Conservation (phyloP, 1,140 invertebrate genomes). For the Drosophila santomea region DNA sequence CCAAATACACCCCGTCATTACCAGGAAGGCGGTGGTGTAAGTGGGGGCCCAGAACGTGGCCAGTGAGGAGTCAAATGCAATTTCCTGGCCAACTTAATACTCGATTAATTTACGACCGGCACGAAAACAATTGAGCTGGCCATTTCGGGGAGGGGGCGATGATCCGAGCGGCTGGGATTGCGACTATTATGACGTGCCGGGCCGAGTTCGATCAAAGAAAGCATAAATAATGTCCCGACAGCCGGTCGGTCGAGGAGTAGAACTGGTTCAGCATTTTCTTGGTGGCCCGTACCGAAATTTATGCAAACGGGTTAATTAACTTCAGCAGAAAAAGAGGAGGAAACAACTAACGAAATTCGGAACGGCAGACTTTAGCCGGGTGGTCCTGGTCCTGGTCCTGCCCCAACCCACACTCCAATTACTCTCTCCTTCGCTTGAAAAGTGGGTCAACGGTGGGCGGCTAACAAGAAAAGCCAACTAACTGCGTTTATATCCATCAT, state of each 20-base stretch:
- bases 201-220: constrained; percentile 81
- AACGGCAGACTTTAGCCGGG: constrained; percentile 55
- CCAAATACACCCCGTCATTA: constrained; percentile 42
- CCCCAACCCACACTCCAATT: constrained; percentile 1
- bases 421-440: constrained; percentile 25
- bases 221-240: constrained; percentile 73
- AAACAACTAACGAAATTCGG: constrained; percentile 55
- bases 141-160: constrained; percentile 3
- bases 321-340: constrained; percentile 7
- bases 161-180: constrained; percentile 29
- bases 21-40: constrained; percentile 14
- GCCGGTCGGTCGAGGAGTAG: constrained; percentile 28
- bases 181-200: constrained; percentile 71
- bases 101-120: constrained; percentile 73
- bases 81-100: constrained; percentile 68
- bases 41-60: constrained; percentile 35
- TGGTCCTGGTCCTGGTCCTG: constrained; percentile 42
- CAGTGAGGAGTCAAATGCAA: constrained; percentile 61
- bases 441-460: constrained; percentile 72
- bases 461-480: constrained; percentile 62
- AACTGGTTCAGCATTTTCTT: constrained; percentile 51
- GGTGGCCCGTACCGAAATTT: constrained; percentile 60
- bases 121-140: constrained; percentile 68
- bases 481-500: constrained; percentile 63
- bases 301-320: constrained; percentile 83